Evolutionary conservation across 2,888 invertebrate species (phyloP).

Genomic region (Ellobium chinense): DNA sequence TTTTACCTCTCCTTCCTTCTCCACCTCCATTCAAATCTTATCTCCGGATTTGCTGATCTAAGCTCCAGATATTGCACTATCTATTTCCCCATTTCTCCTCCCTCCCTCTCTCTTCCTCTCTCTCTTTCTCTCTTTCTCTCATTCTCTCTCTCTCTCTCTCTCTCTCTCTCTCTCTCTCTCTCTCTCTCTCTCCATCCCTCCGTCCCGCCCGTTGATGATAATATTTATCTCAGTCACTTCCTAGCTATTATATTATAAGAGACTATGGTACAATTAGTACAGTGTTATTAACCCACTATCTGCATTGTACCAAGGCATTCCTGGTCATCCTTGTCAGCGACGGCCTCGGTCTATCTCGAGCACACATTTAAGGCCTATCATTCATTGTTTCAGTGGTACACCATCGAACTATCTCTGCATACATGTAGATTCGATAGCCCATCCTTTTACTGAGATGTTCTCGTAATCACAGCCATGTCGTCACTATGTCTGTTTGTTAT

Average conservation of each 20-base stretch:
- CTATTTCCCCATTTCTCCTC: neutral
- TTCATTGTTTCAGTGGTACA: neutral
- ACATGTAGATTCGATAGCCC: neutral
- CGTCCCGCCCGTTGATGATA: neutral
- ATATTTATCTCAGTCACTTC: too few relatives aligned
- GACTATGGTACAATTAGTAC: too few relatives aligned
- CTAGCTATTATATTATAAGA: too few relatives aligned
- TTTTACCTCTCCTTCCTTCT: too few relatives aligned
- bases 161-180: neutral
- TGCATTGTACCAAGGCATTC: too few relatives aligned
- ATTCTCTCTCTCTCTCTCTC: neutral
- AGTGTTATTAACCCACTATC: too few relatives aligned
- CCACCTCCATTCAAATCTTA: too few relatives aligned
- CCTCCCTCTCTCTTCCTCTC: conserved; percentile 6
- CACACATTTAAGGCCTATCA: too few relatives aligned
- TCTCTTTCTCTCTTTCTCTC: conserved; percentile 3
- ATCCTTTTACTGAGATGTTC: neutral
- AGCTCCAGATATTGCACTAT: too few relatives aligned
- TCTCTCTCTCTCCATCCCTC: neutral
- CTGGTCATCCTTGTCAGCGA: too few relatives aligned
- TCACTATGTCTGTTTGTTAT: neutral
- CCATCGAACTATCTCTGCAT: neutral
- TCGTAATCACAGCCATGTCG: neutral
- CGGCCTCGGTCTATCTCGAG: too few relatives aligned
- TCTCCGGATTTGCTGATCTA: too few relatives aligned